phyloP scores from a whole-genome alignment of 37 sponge, comb jelly and placozoan genomes.

The Geodia barretti region DNA sequence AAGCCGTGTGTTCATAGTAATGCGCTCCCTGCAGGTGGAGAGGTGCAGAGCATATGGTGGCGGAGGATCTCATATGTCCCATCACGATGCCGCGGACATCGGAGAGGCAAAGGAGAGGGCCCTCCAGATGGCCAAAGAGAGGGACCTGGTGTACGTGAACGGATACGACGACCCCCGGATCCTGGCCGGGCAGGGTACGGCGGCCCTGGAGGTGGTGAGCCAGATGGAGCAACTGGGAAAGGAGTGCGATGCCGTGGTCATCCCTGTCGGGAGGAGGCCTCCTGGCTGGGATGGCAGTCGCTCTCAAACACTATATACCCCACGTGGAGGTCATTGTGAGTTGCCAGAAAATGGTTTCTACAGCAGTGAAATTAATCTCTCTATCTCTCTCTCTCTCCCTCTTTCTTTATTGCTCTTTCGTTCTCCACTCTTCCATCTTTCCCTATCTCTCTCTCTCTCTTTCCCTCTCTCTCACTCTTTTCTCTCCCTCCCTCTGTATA shows the following conservation, averaged over 20 bases:
- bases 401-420: too few species aligned
- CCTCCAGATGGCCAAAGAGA: constrained; percentile 35
- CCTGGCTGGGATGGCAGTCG: constrained; percentile 81
- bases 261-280: constrained; percentile 94
- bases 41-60: constrained; percentile 70
- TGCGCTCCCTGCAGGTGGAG: constrained; percentile 26
- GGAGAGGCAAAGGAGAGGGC: constrained; percentile 79
- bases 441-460: not conserved
- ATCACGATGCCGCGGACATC: constrained; percentile 61
- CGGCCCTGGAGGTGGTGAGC: constrained; percentile 78
- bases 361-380: not conserved
- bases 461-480: not conserved
- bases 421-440: not conserved
- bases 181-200: constrained; percentile 87
- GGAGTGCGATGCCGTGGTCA: constrained; percentile 74
- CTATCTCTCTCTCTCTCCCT: not conserved
- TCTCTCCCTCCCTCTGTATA: not conserved
- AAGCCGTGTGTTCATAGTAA: not conserved
- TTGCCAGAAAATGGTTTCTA: not conserved
- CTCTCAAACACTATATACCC: constrained; percentile 79
- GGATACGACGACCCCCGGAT: constrained; percentile 84
- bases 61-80: too few species aligned
- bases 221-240: constrained; percentile 61
- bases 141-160: constrained; percentile 70
- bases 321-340: constrained; percentile 75